Percentiles rank a stretch among this genome's conserved stretches.
Conservation (phyloP, 2,797 vertebrate genomes). For the Mus minutoides region DNA sequence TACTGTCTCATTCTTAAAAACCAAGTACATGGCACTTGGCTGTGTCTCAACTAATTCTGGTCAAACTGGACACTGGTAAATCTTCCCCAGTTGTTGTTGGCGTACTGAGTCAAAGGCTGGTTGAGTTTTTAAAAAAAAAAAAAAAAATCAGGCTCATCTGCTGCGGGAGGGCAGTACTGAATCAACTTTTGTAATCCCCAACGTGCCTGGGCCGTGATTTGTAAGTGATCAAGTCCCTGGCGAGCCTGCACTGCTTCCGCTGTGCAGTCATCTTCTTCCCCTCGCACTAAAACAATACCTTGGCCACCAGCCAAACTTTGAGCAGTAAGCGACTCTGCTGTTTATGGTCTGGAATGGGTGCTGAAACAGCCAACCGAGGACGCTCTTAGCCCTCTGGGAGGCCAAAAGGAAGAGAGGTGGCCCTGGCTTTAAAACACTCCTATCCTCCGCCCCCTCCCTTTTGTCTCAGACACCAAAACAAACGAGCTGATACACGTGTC, state of each 20-base stretch:
- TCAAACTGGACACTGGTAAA: not conserved
- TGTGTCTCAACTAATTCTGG: not conserved
- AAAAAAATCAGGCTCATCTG: not conserved
- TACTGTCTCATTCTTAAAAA: not conserved
- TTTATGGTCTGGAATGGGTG: not conserved
- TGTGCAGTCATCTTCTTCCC: constrained; percentile 78
- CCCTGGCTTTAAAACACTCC: constrained; percentile 70
- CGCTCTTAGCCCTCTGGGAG: not conserved
- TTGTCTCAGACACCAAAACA: constrained; percentile 81
- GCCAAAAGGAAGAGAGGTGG: constrained; percentile 14
- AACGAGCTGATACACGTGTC: constrained; percentile 88
- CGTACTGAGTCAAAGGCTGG: not conserved
- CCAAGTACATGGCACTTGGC: not conserved
- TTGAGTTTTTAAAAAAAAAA: not conserved
- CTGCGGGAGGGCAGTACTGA: not conserved
- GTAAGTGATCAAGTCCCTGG: constrained; percentile 43
- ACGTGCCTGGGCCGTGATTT: constrained; percentile 44
- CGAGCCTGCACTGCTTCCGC: constrained; percentile 68
- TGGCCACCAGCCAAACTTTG: constrained; percentile 77
- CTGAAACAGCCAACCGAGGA: not conserved
- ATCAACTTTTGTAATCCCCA: not conserved
- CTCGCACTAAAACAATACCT: constrained; percentile 77
- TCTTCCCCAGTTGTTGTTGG: not conserved
- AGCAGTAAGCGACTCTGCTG: not conserved
- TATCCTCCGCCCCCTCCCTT: constrained; percentile 82